Base-by-base conservation (phyloP, 35 echinoderm and acorn worm species). In the Eucidaris tribuloides region DNA sequence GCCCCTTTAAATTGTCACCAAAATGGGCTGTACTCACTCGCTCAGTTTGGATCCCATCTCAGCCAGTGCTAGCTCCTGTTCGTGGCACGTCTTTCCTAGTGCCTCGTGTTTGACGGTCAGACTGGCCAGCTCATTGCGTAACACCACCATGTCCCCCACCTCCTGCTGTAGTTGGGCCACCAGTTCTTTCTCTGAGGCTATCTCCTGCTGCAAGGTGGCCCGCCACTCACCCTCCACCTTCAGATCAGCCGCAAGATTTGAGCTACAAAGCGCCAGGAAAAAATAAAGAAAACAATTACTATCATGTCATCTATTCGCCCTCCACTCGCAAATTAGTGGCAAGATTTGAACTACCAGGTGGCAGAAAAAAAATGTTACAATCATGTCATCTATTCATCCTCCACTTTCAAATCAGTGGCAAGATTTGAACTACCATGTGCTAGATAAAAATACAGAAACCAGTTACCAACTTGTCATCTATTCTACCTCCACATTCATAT, bases 11-110 rank as follows among this genome's bases (percentile, higher is more conserved):
- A n/a, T n/a, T n/a, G n/a, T n/a, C n/a, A n/a, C n/a, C n/a, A n/a
- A n/a, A n/a, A n/a, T n/a, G n/a, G n/a, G n/a, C n/a, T n/a, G n/a
- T n/a, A 97, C 96, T 90, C 64, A 99, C 96, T 99, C 96, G 96
- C 96, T 99, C 1, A 99, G 90, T 81, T 99, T 93, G 14, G 82
- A 85, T 19, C 96, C 96, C 96, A 99, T 99, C 46, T 99, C 96
- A 27, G 83, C 48, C 36, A 99, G 55, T 0, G 96, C 88, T 56
- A 82, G 70, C 41, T 99, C 96, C 48, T 99, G 96, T 17, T 83
- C 96, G 36, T 89, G 58, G 50, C 96, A 93, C 0, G 91, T 93
- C 46, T 93, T 56, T 42, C 63, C 46, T 0, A 99, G 79, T 37
- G 81, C 45, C 37, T 79, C 25, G 56, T 99, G 96, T 62, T 89